Evolutionary conservation across 2,888 invertebrate genomes (phyloP), one percentile per base, ranked within the genome.

Genomic region (Patella caerulea): DNA sequence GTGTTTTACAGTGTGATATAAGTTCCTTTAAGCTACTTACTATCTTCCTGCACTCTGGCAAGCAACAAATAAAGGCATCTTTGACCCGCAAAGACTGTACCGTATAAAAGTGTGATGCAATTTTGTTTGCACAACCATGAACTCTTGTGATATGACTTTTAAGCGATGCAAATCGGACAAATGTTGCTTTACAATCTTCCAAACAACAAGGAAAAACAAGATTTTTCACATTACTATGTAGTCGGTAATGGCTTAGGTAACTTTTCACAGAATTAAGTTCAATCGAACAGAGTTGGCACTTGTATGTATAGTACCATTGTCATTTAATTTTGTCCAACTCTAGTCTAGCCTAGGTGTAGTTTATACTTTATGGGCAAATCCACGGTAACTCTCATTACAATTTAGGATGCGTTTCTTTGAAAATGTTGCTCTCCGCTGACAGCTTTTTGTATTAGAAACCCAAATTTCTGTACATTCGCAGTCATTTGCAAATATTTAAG

Each of bases 171-270:
- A 34, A 34, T 34, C 34, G 34, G 7, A 34, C 34, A 34, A 34
- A 34, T 19, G 59, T 59, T 19, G n/a, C 9, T 17, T 59, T 59
- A 19, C 59, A 59, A 59, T 19, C 17, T 19, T 59, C 59, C 17
- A 19, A 59, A 19, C 59, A 59, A 59, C 59, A 59, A 19, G 59
- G 59, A 59, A 59, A 59, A 19, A 59, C 59, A 17, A 59, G 0
- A 59, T 59, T 59, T 59, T 19, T 59, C n/a, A 59, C 59, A 59
- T 59, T 59, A 59, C 19, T 59, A 59, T 59, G 59, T 19, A 59
- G 59, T 19, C 19, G 5, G 19, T 59, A 59, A 19, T 59, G 59
- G 19, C 59, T 59, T 59, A 59, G 19, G 19, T 59, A 59, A 19
- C n/a, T 19, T 19, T 59, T 59, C 3, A 59, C 59, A 59, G 59